A percentile compares a stretch with the other conserved stretches of the same genome.
Conservation (phyloP, 2,888 invertebrate genomes). For the Eretmocerus hayati region DNA sequence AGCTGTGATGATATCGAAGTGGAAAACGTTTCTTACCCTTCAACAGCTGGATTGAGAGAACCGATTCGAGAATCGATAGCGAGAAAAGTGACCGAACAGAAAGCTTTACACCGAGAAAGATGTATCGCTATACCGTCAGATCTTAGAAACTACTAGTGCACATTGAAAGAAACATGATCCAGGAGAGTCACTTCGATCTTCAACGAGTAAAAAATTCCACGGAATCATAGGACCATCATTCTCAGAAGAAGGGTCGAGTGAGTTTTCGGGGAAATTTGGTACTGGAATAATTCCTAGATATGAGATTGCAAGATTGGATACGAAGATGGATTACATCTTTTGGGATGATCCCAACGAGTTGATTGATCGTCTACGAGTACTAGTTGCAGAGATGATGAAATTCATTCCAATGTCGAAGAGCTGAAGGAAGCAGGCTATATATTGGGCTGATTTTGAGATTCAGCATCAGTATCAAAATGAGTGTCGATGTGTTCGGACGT, state of each 20-base stretch:
- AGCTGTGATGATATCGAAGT: too few species aligned
- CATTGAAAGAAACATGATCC: not conserved
- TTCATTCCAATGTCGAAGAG: not conserved
- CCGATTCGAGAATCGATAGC: too few species aligned
- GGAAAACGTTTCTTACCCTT: too few species aligned
- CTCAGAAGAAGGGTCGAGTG: not conserved
- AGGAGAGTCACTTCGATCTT: not conserved
- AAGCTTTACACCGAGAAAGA: too few species aligned
- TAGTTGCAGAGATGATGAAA: conserved; percentile 14
- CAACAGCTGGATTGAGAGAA: too few species aligned
- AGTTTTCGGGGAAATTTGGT: too few species aligned
- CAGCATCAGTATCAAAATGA: not conserved
- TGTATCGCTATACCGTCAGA: too few species aligned
- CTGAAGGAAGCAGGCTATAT: not conserved
- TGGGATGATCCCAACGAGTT: conserved; percentile 1
- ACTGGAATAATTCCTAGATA: not conserved
- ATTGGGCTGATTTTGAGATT: not conserved
- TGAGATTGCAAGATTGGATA: not conserved
- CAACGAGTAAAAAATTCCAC: not conserved
- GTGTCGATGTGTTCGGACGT: conserved; percentile 5
- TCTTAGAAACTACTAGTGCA: not conserved
- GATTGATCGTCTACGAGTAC: not conserved
- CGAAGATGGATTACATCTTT: not conserved
- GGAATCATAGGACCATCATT: not conserved
- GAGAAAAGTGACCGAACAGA: too few species aligned